These are phyloP conservation scores for Baccha elongata DNA, from an alignment of 2,888 invertebrate genomes.

Conservation along the genomic window DNA sequence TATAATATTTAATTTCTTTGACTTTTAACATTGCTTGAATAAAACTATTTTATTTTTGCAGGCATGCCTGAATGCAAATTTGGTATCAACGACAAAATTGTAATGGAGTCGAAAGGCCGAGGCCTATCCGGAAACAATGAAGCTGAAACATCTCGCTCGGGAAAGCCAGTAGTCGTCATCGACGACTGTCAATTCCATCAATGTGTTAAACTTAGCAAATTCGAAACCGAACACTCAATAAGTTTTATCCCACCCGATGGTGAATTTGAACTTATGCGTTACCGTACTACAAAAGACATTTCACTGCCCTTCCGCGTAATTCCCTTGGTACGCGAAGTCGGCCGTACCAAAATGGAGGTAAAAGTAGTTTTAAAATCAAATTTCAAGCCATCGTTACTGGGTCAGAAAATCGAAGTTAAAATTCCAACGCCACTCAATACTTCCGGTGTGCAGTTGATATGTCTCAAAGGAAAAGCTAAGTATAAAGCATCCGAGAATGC, in stretches of 20 bases:
- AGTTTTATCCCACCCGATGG: constrained; percentile 99
- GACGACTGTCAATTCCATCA: constrained; percentile 99
- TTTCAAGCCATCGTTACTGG: constrained; percentile 98
- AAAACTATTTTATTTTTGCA: constrained; percentile 72
- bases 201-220: constrained; percentile 99
- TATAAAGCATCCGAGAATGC: constrained; percentile 99
- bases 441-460: constrained; percentile 98
- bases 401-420: constrained; percentile 99
- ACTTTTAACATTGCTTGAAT: no score
- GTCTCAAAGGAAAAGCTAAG: constrained; percentile 99
- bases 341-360: constrained; percentile 99
- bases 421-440: constrained; percentile 99
- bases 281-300: constrained; percentile 99
- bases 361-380: constrained; percentile 99
- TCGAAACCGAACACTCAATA: constrained; percentile 99
- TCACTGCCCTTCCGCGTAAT: constrained; percentile 99
- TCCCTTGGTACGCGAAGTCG: constrained; percentile 98
- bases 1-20: no score
- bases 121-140: constrained; percentile 88
- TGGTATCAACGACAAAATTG: constrained; percentile 99
- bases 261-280: constrained; percentile 99
- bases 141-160: constrained; percentile 93
- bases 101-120: constrained; percentile 97
- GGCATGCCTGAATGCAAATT: constrained; percentile 99
- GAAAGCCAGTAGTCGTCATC: constrained; percentile 99